phyloP scores from a whole-genome alignment of 2,113 vertebrate genomes.

The Perccottus glenii region DNA sequence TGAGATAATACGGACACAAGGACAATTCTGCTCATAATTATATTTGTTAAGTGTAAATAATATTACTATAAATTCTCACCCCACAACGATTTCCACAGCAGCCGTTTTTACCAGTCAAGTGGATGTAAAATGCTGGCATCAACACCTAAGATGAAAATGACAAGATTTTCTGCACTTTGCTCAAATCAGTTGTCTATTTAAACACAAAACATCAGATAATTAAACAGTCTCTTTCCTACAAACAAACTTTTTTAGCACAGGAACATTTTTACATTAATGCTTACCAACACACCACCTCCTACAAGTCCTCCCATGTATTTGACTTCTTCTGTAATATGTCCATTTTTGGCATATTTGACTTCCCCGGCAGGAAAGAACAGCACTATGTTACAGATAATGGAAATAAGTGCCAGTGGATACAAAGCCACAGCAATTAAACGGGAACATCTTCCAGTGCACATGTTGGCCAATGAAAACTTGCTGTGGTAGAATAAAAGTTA shows the following conservation, averaged over 20 bases:
- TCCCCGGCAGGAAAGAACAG: conserved; percentile 81
- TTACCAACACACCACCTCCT: conserved; percentile 82
- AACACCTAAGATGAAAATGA: conserved; percentile 69
- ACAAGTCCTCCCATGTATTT: conserved; percentile 83
- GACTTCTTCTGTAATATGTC: conserved; percentile 78
- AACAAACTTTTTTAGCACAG: too few species aligned
- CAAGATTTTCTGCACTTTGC: background rate
- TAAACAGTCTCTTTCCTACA: background rate
- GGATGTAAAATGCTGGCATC: conserved; percentile 80
- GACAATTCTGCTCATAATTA: too few species aligned
- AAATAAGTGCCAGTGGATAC: conserved; percentile 75
- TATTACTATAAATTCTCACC: conserved; percentile 66
- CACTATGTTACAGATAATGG: conserved; percentile 82
- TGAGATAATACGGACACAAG: background rate
- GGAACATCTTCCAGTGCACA: conserved; percentile 83
- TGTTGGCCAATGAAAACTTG: conserved; percentile 31
- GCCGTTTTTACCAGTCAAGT: conserved; percentile 75
- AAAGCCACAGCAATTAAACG: conserved; percentile 71
- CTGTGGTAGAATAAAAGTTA: background rate
- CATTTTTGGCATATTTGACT: conserved; percentile 65
- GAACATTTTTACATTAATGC: conserved; percentile 18
- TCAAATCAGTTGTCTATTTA: background rate
- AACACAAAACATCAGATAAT: background rate
- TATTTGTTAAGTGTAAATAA: too few species aligned
- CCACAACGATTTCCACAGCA: conserved; percentile 84